phyloP scores from a whole-genome alignment of 2,113 vertebrate species.

The Pimephales promelas region DNA sequence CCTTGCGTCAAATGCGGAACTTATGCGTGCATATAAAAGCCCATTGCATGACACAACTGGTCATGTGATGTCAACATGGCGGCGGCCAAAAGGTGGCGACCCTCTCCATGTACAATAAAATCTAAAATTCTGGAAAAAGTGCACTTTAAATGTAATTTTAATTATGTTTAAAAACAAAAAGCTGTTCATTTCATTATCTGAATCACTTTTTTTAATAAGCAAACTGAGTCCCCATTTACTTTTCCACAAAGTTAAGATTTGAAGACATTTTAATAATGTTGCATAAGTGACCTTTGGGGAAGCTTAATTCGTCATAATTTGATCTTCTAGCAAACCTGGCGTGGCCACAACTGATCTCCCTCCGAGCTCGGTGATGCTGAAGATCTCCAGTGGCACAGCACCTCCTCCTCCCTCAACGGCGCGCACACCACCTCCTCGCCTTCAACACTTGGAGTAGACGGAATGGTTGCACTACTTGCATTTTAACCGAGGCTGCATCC shows the following conservation, averaged over 20 bases:
- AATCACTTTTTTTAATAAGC: not conserved
- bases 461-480: constrained; percentile 6
- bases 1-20: no score
- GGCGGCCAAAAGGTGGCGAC: not conserved
- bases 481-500: constrained; percentile 31
- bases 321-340: not conserved
- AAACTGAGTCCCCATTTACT: not conserved
- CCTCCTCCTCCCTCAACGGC: constrained; percentile 41
- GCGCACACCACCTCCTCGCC: constrained; percentile 15
- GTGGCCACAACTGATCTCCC: constrained; percentile 16
- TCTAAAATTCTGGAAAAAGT: not conserved
- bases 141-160: not conserved
- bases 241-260: not conserved
- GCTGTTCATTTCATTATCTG: not conserved
- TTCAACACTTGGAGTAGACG: constrained; percentile 27
- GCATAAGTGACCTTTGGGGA: not conserved
- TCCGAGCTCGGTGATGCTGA: constrained; percentile 20
- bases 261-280: constrained; percentile 12
- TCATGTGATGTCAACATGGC: not conserved
- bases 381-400: constrained; percentile 35
- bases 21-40: no score
- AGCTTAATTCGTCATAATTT: not conserved
- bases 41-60: not conserved
- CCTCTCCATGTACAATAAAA: not conserved
- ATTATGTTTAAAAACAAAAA: not conserved